Percentiles rank a stretch among this genome's conserved stretches.
Evolutionary conservation across 2,113 vertebrate genomes (phyloP).

Genomic region (Pedetes capensis): DNA sequence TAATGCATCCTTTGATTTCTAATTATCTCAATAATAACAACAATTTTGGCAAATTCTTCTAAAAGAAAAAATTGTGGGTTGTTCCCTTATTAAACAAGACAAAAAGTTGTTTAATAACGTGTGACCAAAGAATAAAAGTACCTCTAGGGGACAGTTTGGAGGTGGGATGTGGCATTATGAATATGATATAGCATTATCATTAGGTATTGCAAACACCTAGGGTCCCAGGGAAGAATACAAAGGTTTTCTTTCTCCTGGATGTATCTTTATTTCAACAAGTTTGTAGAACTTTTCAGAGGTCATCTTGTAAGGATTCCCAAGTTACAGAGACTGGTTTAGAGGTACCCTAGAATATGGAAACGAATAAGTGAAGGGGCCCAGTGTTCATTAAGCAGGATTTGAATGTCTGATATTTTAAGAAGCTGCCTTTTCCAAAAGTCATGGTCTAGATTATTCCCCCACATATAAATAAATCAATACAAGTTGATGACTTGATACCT

Average conservation of each 20-base stretch:
- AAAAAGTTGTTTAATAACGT: not conserved
- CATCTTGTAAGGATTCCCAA: not conserved
- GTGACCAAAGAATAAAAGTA: not conserved
- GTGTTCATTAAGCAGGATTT: not conserved
- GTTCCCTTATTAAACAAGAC: constrained; percentile 14
- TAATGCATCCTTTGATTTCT: too few relatives aligned
- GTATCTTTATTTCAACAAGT: not conserved
- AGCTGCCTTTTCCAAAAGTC: not conserved
- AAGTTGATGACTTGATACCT: not conserved
- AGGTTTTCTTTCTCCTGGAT: not conserved
- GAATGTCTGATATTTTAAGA: not conserved
- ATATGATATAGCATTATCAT: not conserved
- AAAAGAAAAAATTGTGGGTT: constrained; percentile 7
- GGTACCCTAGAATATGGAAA: not conserved
- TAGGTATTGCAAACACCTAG: not conserved
- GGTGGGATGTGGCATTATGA: not conserved
- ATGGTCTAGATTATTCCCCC: not conserved
- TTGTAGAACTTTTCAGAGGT: not conserved
- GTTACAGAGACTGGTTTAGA: not conserved
- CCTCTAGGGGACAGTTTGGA: not conserved
- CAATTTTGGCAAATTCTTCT: too few relatives aligned
- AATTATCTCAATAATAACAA: too few relatives aligned
- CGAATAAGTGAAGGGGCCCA: not conserved
- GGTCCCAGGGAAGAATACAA: not conserved
- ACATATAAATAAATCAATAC: not conserved